Base-by-base conservation (phyloP, 2,797 vertebrate genomes). In the Rhinogobio ventralis region DNA sequence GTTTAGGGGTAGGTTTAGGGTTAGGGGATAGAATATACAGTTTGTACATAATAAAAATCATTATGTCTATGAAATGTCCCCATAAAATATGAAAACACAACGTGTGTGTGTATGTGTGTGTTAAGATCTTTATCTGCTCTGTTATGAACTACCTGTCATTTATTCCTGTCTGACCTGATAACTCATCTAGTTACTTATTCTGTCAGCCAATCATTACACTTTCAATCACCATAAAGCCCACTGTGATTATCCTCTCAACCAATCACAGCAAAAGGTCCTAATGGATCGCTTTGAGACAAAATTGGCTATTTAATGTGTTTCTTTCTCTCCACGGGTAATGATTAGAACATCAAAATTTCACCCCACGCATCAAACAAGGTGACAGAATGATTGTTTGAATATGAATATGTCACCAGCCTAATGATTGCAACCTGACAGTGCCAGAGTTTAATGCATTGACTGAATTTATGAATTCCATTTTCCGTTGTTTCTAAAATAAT, bases 261-360 rank as follows among this genome's bases (percentile, higher is more conserved):
- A 88, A 83, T 88, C 73, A 73, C 64, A 69, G 19, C 23, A 5
- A 57, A 64, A 60, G 3, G 23, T 14, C 75, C 14, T 85, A 81
- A 74, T 79, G 72, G 20, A 74, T 83, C 14, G 20, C 49, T 85
- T 66, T 71, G 60, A 20, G 15, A 20, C 23, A 53, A 64, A 69
- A 67, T n/a, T 60, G 13, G 64, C 62, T 25, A 79, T 76, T 86
- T 84, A 81, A 82, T 72, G 46, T 49, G 49, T 83, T 86, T 82
- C 30, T 86, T 28, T 78, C 68, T 75, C 42, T 74, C 82, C 46
- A 28, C 33, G 69, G 69, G 78, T 88, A 84, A 78, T 84, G 64
- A 88, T 78, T 83, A 67, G 25, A 30, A 64, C 73, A 62, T 79
- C 39, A 79, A 36, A 20, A 39, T 51, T 67, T 81, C 73, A 33